Base-by-base conservation (phyloP, 2,113 vertebrate genomes). In the Equus przewalskii region DNA sequence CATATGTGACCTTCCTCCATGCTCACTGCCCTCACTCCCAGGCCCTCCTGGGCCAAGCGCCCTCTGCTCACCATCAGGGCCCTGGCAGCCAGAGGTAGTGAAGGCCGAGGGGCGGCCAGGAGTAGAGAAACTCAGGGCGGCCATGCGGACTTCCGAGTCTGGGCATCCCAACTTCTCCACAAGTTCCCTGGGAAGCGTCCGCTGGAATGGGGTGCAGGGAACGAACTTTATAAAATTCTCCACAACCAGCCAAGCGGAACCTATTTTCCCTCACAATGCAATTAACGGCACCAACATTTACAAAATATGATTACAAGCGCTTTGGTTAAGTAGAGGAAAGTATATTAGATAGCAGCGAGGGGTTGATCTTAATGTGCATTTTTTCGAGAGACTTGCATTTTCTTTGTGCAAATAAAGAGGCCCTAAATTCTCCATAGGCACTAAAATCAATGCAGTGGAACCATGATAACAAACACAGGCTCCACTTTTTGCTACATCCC, bases 311-410 rank as follows among this genome's bases (percentile, higher is more conserved):
- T 99, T 99, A 99, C 99, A 99, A 99, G 99, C 99, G 99, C 99
- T 99, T 99, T 99, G 99, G 99, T 99, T 99, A 99, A 99, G 99
- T 99, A 99, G 99, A 99, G 99, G 99, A 99, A 99, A 99, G 99
- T 99, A 99, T 99, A 99, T 99, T 99, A 99, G 99, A 99, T 99
- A 99, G 99, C 99, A 99, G 99, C 99, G 99, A 99, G 99, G 99
- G 99, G 99, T 99, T 99, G 99, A 99, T 99, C 99, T 99, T 99
- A 99, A 99, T 99, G 99, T 99, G 99, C 98, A 98, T 99, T 99
- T 99, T 99, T 99, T 99, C 98, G 98, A 99, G 99, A 99, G 99
- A 99, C 99, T 99, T 99, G 99, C 99, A 99, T 99, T 99, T 99
- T 99, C 99, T 99, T 99, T 99, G 99, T 99, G 99, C 99, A 99